Evolutionary conservation across 2,797 vertebrate species (phyloP), one percentile per base, ranked within the genome.

Genomic region (Chrosomus eos): DNA sequence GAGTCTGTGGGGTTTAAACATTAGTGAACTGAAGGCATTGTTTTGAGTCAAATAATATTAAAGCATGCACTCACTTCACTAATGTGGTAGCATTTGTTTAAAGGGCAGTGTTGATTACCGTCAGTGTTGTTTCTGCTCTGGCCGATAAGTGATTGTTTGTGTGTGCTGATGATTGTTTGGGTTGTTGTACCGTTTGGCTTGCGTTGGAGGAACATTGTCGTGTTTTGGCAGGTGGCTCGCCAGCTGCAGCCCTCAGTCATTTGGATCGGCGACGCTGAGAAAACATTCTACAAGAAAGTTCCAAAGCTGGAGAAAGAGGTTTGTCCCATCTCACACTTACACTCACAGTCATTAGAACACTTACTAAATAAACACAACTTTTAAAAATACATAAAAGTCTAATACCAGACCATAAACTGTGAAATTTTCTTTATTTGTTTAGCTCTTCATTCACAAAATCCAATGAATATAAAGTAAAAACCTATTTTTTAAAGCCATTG

Each of bases 211-310:
- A 53, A 83, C 68, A 14, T 82, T 81, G 67, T 84, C 38, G 68
- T 88, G 76, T 89, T 87, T 83, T 71, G 77, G 21, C 88, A 97
- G 97, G 96, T 97, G 91, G 96, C 96, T 74, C 95, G 92, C 16
- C 90, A 93, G 80, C 89, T 96, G 80, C 96, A 97, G 89, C 96
- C 96, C 14, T 97, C 96, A 0, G 95, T 97, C 0, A 89, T 97
- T 40, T 97, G 96, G 97, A 95, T 97, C 10, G 94, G 92, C 83
- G 94, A 97, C 3, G 90, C 96, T 0, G 97, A 97, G 85, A 96
- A 95, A 92, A 92, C 95, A 14, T 97, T 96, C 93, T 94, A 94
- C 90, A 97, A 92, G 90, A 96, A 89, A 71, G 92, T 93, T 0
- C 92, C 90, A 0, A 94, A 89, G 26, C 13, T 77, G 1, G 95